Percentiles rank a stretch among this genome's conserved stretches.
phyloP scores from a whole-genome alignment of 2,797 vertebrate species.

The Bradypodion pumilum region DNA sequence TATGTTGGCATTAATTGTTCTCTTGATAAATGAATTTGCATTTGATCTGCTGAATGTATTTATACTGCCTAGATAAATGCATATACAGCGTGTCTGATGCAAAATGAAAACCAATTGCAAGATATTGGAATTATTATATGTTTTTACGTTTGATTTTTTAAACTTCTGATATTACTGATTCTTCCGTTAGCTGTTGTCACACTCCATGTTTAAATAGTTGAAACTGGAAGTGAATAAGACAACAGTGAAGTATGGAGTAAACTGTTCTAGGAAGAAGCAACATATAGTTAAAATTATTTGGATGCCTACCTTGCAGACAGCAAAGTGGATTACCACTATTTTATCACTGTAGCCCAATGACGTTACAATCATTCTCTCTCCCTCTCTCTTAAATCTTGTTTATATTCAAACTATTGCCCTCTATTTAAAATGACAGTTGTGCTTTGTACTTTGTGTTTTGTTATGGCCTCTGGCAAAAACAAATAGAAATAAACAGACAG shows the following conservation, averaged over 20 bases:
- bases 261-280: background rate
- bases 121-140: background rate
- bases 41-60: background rate
- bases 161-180: background rate
- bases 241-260: background rate
- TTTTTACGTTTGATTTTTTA: background rate
- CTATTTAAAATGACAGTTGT: slow-evolving; percentile 13
- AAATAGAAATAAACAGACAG: background rate
- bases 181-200: background rate
- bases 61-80: background rate
- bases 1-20: background rate
- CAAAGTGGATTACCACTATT: slow-evolving; percentile 16
- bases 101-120: background rate
- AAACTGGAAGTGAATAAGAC: background rate
- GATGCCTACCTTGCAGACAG: background rate
- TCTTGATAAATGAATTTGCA: background rate
- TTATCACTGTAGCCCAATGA: background rate
- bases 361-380: background rate
- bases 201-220: background rate
- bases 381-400: background rate
- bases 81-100: background rate
- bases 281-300: background rate
- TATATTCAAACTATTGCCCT: background rate
- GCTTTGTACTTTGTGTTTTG: slow-evolving; percentile 13
- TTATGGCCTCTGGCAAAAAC: slow-evolving; percentile 15